Evolutionary conservation across 2,888 invertebrate genomes (phyloP), one percentile per base, ranked within the genome.

Genomic region (Nemotelus pantherinus): DNA sequence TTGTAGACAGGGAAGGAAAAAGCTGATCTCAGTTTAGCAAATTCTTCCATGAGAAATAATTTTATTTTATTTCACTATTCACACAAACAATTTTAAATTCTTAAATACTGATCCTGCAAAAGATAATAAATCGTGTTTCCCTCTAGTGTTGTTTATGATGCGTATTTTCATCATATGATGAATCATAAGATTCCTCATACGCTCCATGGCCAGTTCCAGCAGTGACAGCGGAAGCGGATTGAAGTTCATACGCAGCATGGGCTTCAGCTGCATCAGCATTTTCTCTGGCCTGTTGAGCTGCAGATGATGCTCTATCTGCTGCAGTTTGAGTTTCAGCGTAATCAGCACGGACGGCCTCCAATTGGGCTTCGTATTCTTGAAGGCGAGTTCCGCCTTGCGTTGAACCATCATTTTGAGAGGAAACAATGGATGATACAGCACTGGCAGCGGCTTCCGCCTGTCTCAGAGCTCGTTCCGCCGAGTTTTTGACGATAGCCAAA

Each of bases 331-430:
- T 93, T 0, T 92, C 92, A 80, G 91, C 91, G 84, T 92, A 93
- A 85, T 93, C 93, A 78, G 92, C 88, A 68, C 92, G 89, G 76
- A 92, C 91, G 6, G 90, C 90, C 68, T 89, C 89, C 50, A 93
- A 87, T 82, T 93, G 92, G 58, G 92, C 92, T 79, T 90, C 90
- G 43, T 93, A 87, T 0, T 91, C 88, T 78, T 90, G 89, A 6
- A 92, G 87, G 57, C 92, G 85, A 81, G 92, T 91, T 77, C 91
- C 89, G 0, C 93, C 93, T 1, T 91, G 89, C n/a, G 93, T 93
- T 2, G 93, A 91, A 93, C 93, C 93, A 43, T 92, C 90, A 50
- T 92, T 92, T 83, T 93, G 93, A 0, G 92, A 91, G 0, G 92
- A 93, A 3, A 92, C 86, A 84, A 93, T 92, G 39, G 92, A 92